Evolutionary conservation across 2,113 vertebrate species (phyloP).

Genomic region (Thoracochromis brauschi): DNA sequence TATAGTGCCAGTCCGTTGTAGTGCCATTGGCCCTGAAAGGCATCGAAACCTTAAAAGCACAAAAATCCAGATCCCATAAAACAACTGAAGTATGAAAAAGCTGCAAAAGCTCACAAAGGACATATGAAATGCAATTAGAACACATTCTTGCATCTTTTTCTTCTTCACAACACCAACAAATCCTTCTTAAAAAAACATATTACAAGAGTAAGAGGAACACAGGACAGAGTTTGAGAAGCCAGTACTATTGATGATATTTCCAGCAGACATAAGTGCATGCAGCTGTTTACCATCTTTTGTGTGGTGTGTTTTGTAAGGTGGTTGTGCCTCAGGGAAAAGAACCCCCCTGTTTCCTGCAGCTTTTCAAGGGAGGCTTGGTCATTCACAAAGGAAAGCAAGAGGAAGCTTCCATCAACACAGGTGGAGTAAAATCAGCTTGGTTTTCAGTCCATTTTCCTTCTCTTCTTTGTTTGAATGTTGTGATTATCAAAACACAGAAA

Average conservation of each 20-base stretch:
- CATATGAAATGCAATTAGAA: background rate
- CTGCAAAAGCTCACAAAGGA: background rate
- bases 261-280: background rate
- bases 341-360: slow-evolving; percentile 73
- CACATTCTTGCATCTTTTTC: background rate
- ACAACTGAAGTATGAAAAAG: background rate
- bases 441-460: background rate
- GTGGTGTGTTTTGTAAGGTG: slow-evolving; percentile 46
- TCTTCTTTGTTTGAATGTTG: background rate
- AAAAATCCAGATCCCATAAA: background rate
- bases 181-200: background rate
- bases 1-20: background rate
- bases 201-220: background rate
- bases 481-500: background rate
- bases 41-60: accelerated
- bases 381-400: slow-evolving; percentile 61
- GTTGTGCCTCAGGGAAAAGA: slow-evolving; percentile 69
- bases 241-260: background rate
- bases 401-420: slow-evolving; percentile 26
- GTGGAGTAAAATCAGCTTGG: slow-evolving; percentile 2
- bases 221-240: background rate
- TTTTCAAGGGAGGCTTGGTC: slow-evolving; percentile 73
- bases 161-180: background rate
- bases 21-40: background rate
- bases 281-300: background rate